These are phyloP conservation scores for Gobionotothen gibberifrons DNA, from an alignment of 2,797 vertebrate genomes.

Conservation along the genomic window DNA sequence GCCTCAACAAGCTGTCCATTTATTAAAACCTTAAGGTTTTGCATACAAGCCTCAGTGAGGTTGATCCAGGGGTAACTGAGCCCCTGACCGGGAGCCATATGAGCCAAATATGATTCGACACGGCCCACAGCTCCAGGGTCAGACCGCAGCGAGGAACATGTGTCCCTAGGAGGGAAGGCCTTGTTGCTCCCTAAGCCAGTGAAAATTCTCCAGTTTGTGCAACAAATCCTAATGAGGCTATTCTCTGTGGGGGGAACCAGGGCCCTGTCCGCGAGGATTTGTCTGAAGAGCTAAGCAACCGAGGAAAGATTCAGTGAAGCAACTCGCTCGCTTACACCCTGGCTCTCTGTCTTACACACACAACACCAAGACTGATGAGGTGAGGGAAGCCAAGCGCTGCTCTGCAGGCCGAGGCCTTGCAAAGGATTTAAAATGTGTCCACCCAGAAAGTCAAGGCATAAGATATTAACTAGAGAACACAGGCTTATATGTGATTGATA, in stretches of 20 bases:
- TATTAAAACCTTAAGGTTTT: constrained; percentile 50
- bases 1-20: constrained; percentile 45
- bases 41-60: constrained; percentile 41
- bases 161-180: constrained; percentile 56
- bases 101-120: constrained; percentile 77
- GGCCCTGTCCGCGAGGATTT: constrained; percentile 59
- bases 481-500: constrained; percentile 16
- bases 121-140: constrained; percentile 63
- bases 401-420: constrained; percentile 7
- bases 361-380: constrained; percentile 26
- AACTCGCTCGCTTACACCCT: constrained; percentile 19
- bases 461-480: constrained; percentile 14
- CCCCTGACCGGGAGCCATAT: constrained; percentile 46
- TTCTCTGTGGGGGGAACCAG: constrained; percentile 59
- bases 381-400: constrained; percentile 4
- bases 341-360: background rate
- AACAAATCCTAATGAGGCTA: constrained; percentile 78
- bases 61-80: constrained; percentile 53
- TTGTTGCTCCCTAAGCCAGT: constrained; percentile 44
- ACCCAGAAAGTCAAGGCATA: background rate
- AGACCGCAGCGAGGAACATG: constrained; percentile 65
- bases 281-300: constrained; percentile 56
- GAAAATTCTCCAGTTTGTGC: constrained; percentile 65
- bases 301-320: constrained; percentile 49
- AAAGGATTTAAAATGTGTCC: constrained; percentile 11